Evolutionary conservation across 2,113 vertebrate species (phyloP), one percentile per base, ranked within the genome.

Genomic region (Microtus ochrogaster): DNA sequence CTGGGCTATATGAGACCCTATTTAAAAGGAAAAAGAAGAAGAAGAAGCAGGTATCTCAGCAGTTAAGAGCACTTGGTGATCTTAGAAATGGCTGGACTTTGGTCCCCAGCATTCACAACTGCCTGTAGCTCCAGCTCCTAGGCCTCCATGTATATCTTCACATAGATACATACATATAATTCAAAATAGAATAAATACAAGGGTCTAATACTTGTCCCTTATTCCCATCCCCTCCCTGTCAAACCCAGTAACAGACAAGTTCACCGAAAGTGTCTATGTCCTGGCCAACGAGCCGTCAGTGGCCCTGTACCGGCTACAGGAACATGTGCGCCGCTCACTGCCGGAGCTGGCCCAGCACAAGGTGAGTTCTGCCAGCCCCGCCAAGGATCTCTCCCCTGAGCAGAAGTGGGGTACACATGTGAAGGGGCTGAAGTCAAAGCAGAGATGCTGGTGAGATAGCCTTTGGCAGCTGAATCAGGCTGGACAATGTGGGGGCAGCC

Each of bases 251-350:
- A 99, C 99, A 0, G 99, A 99, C 96, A 99, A 99, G 87, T 99
- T 99, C 97, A 99, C 99, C 0, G 99, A 99, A 97, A 99, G 99
- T 65, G 99, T 99, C 98, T 99, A 99, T 14, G 99, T 99, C 52
- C 98, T 99, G 97, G 99, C 99, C 63, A 99, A 99, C 21, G 99
- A 99, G 97, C 99, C 99, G 0, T 99, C 99, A 0, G 99, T 99
- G 97, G 99, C 99, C 0, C 98, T 99, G 8, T 99, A 99, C 98
- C 98, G 99, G 1, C 98, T 99, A 36, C 99, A 99, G 98, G 99
- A 99, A 77, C 99, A 99, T 0, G 99, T 99, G 39, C 98, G 99
- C 36, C 98, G 99, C 12, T 99, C 99, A 0, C 98, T 99, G 7
- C 99, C 99, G 0, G 99, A 99, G 76, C 98, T 99, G 10, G 99